A percentile compares a stretch with the other conserved stretches of the same genome.
phyloP scores from a whole-genome alignment of 2,113 vertebrate genomes.

The Microcebus jonahi region DNA sequence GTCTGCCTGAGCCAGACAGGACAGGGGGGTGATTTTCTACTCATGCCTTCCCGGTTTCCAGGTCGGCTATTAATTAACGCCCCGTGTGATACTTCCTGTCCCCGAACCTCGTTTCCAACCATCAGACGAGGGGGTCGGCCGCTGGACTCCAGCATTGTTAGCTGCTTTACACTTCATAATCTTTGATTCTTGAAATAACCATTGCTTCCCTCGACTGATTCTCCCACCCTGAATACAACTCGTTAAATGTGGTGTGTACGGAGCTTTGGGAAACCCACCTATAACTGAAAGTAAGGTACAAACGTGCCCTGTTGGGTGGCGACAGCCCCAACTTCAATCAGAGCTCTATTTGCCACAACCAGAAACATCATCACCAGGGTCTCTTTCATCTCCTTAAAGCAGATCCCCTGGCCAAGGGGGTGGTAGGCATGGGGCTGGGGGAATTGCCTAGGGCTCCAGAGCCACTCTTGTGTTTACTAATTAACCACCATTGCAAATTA shows the following conservation, averaged over 20 bases:
- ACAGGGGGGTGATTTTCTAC: background rate
- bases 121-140: background rate
- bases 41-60: background rate
- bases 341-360: background rate
- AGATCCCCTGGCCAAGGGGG: background rate
- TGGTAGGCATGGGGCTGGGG: background rate
- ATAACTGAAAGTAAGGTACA: background rate
- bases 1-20: background rate
- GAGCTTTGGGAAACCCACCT: background rate
- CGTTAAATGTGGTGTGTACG: background rate
- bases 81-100: background rate
- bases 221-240: background rate
- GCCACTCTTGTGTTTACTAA: background rate
- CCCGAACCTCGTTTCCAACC: background rate
- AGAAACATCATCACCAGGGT: background rate
- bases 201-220: background rate
- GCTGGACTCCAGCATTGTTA: background rate
- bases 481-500: background rate
- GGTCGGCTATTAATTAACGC: slow-evolving; percentile 25
- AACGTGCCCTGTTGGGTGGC: background rate
- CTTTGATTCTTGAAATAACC: slow-evolving; percentile 44
- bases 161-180: background rate
- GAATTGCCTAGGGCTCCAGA: background rate
- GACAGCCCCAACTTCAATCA: background rate
- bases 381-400: background rate